phyloP scores from a whole-genome alignment of 2,888 invertebrate genomes.

The Hyppa rectilinea region DNA sequence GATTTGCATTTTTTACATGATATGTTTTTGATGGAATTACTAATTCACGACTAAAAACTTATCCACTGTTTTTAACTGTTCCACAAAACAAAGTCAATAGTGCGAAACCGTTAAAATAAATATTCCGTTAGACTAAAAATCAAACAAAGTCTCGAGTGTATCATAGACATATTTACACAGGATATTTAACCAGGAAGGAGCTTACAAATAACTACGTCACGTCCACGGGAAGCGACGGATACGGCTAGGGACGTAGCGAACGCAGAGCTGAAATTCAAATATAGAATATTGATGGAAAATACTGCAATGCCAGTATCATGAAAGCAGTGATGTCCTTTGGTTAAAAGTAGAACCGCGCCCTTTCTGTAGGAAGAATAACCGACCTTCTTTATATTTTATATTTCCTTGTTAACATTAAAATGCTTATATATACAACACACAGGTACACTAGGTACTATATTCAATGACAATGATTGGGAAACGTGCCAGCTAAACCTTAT shows the following conservation, averaged over 20 bases:
- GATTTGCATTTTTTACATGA: too few relatives aligned
- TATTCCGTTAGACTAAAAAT: conserved; percentile 26
- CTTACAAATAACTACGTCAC: conserved; percentile 67
- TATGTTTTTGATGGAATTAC: too few relatives aligned
- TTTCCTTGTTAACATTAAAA: too few relatives aligned
- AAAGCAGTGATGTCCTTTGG: not conserved
- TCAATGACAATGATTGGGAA: too few relatives aligned
- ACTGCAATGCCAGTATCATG: conserved; percentile 10
- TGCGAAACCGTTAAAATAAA: conserved; percentile 29
- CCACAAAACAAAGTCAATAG: conserved; percentile 16
- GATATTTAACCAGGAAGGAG: conserved; percentile 70
- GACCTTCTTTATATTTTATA: too few relatives aligned
- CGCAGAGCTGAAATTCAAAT: conserved; percentile 41
- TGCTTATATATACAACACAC: too few relatives aligned
- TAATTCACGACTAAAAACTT: conserved; percentile 8
- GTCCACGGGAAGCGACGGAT: conserved; percentile 62
- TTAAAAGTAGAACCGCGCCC: not conserved
- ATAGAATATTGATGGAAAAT: conserved; percentile 19
- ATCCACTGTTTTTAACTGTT: conserved; percentile 9
- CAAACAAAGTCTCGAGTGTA: conserved; percentile 42
- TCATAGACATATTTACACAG: conserved; percentile 63
- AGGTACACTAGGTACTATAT: too few relatives aligned
- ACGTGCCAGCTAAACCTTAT: too few relatives aligned
- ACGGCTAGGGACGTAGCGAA: conserved; percentile 26
- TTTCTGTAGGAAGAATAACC: not conserved